Evolutionary conservation across 2,797 vertebrate genomes (phyloP).

Genomic region (Rhinogobio ventralis): DNA sequence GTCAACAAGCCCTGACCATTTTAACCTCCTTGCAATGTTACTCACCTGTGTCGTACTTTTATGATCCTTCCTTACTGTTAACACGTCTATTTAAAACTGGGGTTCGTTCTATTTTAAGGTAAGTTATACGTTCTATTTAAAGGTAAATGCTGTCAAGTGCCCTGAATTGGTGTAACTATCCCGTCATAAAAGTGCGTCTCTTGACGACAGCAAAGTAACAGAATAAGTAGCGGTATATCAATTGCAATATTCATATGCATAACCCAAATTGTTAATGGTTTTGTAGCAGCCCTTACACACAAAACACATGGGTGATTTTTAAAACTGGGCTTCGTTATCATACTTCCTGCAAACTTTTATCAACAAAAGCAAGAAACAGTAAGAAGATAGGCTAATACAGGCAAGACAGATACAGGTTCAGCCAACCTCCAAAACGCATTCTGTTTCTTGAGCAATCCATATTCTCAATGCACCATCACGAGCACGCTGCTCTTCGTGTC

Average conservation of each 20-base stretch:
- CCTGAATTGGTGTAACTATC: too few species aligned
- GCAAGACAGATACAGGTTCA: background rate
- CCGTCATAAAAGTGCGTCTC: background rate
- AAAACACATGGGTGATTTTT: background rate
- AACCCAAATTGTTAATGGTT: background rate
- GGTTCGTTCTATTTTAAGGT: background rate
- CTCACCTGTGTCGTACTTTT: background rate
- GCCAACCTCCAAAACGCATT: slow-evolving; percentile 39
- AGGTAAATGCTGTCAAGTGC: background rate
- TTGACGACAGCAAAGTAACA: background rate
- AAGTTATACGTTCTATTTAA: background rate
- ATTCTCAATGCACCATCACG: background rate
- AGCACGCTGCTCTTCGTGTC: background rate
- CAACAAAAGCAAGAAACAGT: background rate
- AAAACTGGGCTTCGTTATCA: too few species aligned
- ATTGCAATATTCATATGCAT: background rate
- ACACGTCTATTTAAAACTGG: background rate
- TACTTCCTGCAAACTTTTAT: background rate
- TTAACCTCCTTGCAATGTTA: background rate
- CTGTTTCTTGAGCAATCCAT: background rate
- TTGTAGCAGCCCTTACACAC: too few species aligned
- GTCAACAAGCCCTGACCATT: background rate
- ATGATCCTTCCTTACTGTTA: too few species aligned
- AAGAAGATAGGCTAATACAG: background rate
- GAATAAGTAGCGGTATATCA: background rate